These are phyloP conservation scores for Formica exsecta DNA, from an alignment of 1,140 invertebrate species.

Conservation along the genomic window DNA sequence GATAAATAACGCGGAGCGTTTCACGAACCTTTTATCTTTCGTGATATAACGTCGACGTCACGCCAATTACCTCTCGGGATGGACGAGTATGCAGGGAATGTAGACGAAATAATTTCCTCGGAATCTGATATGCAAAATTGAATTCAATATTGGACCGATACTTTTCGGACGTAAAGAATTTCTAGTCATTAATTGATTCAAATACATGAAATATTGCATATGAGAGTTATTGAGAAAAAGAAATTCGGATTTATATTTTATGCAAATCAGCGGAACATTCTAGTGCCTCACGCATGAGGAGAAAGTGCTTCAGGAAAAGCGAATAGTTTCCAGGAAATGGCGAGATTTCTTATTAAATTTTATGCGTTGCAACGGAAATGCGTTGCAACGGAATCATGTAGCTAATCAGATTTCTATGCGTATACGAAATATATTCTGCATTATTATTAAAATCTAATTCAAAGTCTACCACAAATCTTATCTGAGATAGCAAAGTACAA, in stretches of 20 bases:
- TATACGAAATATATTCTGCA: neutral
- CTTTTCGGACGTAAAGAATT: neutral
- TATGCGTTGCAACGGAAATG: neutral
- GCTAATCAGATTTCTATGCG: neutral
- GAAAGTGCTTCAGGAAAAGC: conserved; percentile 40
- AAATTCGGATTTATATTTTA: neutral
- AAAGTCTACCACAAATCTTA: neutral
- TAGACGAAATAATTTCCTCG: neutral
- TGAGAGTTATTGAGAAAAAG: neutral
- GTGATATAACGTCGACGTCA: conserved; percentile 78
- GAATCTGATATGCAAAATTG: neutral
- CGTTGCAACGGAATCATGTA: neutral
- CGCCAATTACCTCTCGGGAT: conserved; percentile 78
- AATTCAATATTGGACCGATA: conserved; percentile 11
- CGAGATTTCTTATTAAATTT: conserved; percentile 26
- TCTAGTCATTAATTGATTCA: conserved; percentile 9
- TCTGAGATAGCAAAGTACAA: neutral
- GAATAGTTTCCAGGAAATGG: conserved; percentile 29
- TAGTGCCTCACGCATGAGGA: neutral
- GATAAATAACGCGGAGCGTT: conserved; percentile 46
- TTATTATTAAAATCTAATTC: conserved; percentile 14
- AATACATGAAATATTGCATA: neutral
- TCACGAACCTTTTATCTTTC: conserved; percentile 55
- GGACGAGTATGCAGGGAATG: conserved; percentile 62
- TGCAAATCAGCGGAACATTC: conserved; percentile 30